Percentiles rank a stretch among this genome's conserved stretches.
phyloP scores from a whole-genome alignment of 1,140 invertebrate species.

The Antheraea mylitta region DNA sequence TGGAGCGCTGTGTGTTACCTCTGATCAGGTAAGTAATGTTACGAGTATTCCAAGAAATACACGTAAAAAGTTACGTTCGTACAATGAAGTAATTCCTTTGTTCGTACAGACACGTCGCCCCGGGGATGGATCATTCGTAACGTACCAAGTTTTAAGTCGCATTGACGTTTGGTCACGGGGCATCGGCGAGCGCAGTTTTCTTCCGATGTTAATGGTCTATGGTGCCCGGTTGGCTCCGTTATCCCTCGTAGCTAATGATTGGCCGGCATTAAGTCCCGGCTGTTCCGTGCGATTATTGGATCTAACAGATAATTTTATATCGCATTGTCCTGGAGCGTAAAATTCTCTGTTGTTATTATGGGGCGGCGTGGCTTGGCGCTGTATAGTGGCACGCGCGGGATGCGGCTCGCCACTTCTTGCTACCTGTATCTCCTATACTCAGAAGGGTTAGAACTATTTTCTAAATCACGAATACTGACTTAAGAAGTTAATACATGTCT shows the following conservation, averaged over 20 bases:
- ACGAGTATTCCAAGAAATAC: background rate
- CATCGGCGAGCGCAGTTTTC: slow-evolving; percentile 45
- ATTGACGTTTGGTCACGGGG: slow-evolving; percentile 78
- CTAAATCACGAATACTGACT: background rate
- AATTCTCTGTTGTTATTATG: slow-evolving; percentile 73
- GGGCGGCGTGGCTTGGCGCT: slow-evolving; percentile 20
- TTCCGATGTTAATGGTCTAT: slow-evolving; percentile 55
- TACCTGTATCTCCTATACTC: slow-evolving; percentile 41
- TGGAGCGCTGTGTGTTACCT: slow-evolving; percentile 20
- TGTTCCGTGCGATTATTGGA: slow-evolving; percentile 76
- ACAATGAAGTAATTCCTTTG: slow-evolving; percentile 73
- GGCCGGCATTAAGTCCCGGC: slow-evolving; percentile 72
- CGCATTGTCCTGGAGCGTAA: slow-evolving; percentile 76
- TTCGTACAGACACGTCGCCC: slow-evolving; percentile 43
- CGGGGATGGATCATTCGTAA: slow-evolving; percentile 37
- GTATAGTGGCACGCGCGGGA: slow-evolving; percentile 20
- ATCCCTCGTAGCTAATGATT: slow-evolving; percentile 77
- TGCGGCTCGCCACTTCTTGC: slow-evolving; percentile 18
- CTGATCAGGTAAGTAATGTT: background rate
- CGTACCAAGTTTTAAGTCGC: slow-evolving; percentile 43
- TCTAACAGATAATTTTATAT: slow-evolving; percentile 78
- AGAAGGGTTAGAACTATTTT: slow-evolving; percentile 28
- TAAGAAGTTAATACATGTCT: too few species aligned
- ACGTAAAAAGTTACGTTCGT: slow-evolving; percentile 17
- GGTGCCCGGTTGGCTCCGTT: slow-evolving; percentile 64